Evolutionary conservation across 2,113 vertebrate genomes (phyloP).

Genomic region (Terrapene triunguis): DNA sequence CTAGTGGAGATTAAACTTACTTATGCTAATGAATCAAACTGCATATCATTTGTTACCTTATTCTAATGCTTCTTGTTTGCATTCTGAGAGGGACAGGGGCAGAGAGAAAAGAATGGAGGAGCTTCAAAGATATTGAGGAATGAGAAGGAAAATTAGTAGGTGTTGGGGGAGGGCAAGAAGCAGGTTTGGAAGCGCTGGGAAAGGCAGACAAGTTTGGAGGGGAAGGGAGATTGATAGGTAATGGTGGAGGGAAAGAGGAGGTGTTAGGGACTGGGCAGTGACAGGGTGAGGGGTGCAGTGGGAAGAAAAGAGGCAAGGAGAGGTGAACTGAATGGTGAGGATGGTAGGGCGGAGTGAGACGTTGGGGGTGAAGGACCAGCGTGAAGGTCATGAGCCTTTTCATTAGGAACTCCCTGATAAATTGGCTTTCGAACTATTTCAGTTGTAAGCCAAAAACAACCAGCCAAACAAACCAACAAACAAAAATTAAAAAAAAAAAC

Average conservation of each 20-base stretch:
- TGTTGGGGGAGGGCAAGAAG: background rate
- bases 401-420: background rate
- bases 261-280: background rate
- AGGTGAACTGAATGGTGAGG: background rate
- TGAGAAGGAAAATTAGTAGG: background rate
- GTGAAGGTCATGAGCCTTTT: background rate
- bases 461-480: too few relatives aligned
- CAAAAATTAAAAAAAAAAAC: too few relatives aligned
- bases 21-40: background rate
- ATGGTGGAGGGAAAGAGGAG: background rate
- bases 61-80: background rate
- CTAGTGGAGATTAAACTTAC: background rate
- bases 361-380: accelerated
- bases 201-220: background rate
- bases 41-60: background rate
- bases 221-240: background rate
- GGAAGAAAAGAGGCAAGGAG: background rate
- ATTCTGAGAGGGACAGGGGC: background rate
- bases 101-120: background rate
- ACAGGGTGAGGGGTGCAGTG: background rate
- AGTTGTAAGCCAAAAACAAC: background rate
- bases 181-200: background rate
- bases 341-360: background rate
- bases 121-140: background rate
- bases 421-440: background rate